Conservation (phyloP, 2,888 invertebrate genomes). For the Taenaris catops region DNA sequence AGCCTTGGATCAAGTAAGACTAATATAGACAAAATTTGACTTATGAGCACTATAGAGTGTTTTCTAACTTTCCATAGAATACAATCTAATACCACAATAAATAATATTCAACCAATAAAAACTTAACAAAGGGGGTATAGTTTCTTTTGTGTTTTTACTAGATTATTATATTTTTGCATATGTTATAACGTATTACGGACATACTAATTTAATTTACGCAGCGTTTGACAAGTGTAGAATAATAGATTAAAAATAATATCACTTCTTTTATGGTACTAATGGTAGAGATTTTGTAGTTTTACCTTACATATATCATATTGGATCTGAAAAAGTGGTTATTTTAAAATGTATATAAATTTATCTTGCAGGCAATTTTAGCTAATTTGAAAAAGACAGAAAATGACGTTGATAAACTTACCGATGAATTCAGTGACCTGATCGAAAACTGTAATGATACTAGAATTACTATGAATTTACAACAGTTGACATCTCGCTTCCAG, state of each 20-base stretch:
- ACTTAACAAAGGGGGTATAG: slow-evolving; percentile 17
- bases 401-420: slow-evolving; percentile 92
- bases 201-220: too few relatives aligned
- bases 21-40: slow-evolving; percentile 32
- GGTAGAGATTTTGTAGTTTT: slow-evolving; percentile 66
- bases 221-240: too few relatives aligned
- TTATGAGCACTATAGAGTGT: slow-evolving; percentile 56
- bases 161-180: too few relatives aligned
- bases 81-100: slow-evolving; percentile 49
- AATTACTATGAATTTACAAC: slow-evolving; percentile 93
- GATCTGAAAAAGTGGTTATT: not conserved
- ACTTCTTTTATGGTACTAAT: slow-evolving; percentile 45
- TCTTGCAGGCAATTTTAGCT: slow-evolving; percentile 85
- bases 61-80: slow-evolving; percentile 71
- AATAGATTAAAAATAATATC: slow-evolving; percentile 5
- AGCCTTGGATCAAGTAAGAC: slow-evolving; percentile 92
- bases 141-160: too few relatives aligned
- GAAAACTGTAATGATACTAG: slow-evolving; percentile 92
- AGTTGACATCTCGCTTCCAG: slow-evolving; percentile 93
- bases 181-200: too few relatives aligned
- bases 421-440: slow-evolving; percentile 91
- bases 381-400: slow-evolving; percentile 91
- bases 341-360: slow-evolving; percentile 2
- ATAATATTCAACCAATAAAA: slow-evolving; percentile 15
- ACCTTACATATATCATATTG: slow-evolving; percentile 36